These are phyloP conservation scores for Rhincodon typus DNA, from an alignment of 2,797 vertebrate species.

Conservation along the genomic window DNA sequence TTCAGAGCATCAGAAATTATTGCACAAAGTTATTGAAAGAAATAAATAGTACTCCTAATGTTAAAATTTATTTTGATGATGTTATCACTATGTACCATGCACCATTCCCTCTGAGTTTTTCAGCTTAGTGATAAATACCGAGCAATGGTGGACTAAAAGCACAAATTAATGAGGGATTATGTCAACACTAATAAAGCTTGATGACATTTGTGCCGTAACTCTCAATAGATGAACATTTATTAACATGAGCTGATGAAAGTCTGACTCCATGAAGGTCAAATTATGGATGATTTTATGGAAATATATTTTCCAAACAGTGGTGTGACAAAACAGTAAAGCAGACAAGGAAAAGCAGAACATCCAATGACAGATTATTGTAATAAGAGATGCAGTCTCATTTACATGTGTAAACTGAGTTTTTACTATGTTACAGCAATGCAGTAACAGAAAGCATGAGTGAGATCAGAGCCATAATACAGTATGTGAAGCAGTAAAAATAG, in stretches of 20 bases:
- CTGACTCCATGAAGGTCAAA: neutral
- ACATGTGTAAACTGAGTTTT: neutral
- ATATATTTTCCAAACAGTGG: neutral
- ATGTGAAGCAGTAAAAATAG: neutral
- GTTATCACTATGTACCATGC: neutral
- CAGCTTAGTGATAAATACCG: neutral
- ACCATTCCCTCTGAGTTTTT: neutral
- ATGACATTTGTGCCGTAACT: neutral
- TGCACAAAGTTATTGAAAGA: neutral
- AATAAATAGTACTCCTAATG: neutral
- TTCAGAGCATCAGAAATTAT: neutral
- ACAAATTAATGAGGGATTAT: neutral
- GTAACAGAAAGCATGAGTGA: neutral
- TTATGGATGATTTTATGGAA: neutral
- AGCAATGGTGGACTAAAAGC: neutral
- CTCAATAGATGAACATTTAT: neutral
- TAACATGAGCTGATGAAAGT: neutral
- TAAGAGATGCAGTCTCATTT: neutral
- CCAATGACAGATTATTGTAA: neutral
- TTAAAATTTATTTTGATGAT: neutral
- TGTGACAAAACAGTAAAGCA: neutral
- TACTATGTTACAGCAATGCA: neutral
- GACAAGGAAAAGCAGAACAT: neutral
- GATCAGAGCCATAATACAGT: neutral
- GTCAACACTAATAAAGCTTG: neutral